Percentiles rank a stretch among this genome's conserved stretches.
These are phyloP conservation scores for Mirounga angustirostris DNA, from an alignment of 2,113 vertebrate species.

Conservation along the genomic window DNA sequence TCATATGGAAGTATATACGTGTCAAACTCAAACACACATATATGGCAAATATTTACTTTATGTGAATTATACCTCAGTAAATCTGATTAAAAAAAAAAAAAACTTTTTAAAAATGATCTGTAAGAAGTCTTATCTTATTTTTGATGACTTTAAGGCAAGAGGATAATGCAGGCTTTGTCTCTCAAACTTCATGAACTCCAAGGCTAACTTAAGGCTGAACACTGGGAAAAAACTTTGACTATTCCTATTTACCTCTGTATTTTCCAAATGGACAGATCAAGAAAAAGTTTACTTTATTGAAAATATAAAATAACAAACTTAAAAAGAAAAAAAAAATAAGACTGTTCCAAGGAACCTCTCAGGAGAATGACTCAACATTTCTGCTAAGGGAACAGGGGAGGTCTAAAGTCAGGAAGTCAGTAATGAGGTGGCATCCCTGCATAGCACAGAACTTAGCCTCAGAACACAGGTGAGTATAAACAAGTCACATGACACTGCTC, in stretches of 20 bases:
- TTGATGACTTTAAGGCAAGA: not conserved
- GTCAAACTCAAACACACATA: not conserved
- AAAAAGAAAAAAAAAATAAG: conserved; percentile 1
- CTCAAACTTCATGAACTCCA: conserved; percentile 11
- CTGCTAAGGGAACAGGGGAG: not conserved
- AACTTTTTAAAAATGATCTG: not conserved
- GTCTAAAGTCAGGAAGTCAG: not conserved
- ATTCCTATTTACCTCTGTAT: conserved; percentile 42
- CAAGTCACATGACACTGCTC: not conserved
- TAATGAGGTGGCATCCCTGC: not conserved
- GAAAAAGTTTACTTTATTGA: conserved; percentile 60
- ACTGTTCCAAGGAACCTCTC: conserved; percentile 37
- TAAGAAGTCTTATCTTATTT: not conserved
- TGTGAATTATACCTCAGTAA: not conserved
- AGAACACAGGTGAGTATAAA: not conserved
- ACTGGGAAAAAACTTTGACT: conserved; percentile 69
- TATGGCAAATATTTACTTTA: not conserved
- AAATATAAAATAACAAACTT: conserved; percentile 57
- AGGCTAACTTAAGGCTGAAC: conserved; percentile 58
- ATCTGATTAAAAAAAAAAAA: not conserved
- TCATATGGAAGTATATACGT: not conserved
- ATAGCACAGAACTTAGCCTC: not conserved
- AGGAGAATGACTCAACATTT: conserved; percentile 55
- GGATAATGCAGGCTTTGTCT: conserved; percentile 23
- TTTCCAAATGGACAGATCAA: conserved; percentile 57